These are phyloP conservation scores for Pheosia tremula DNA, from an alignment of 2,888 invertebrate species.

Conservation along the genomic window DNA sequence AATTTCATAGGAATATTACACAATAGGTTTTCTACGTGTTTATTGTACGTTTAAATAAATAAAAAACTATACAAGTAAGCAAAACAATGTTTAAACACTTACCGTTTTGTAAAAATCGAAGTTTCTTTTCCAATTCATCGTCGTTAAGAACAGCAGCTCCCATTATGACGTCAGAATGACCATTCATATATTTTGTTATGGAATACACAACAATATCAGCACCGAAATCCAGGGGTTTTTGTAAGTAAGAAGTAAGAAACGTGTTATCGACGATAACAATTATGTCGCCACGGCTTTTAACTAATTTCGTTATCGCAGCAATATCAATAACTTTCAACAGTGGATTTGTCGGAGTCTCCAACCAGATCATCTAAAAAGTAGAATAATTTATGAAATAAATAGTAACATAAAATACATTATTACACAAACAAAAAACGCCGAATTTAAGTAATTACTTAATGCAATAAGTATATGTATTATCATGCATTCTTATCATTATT, in stretches of 20 bases:
- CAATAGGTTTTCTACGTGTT: too few relatives aligned
- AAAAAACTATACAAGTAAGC: too few relatives aligned
- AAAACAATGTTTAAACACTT: constrained; percentile 15
- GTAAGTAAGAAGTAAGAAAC: constrained; percentile 93
- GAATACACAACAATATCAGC: constrained; percentile 97
- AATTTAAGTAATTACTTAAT: constrained; percentile 15
- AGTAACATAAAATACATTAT: background rate
- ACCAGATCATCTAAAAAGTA: constrained; percentile 91
- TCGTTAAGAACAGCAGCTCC: constrained; percentile 92
- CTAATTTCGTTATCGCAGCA: constrained; percentile 85
- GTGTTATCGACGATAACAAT: constrained; percentile 38
- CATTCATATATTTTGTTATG: constrained; percentile 98
- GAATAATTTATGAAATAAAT: constrained; percentile 7
- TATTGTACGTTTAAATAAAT: too few relatives aligned
- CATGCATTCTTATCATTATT: constrained; percentile 29
- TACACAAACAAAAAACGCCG: background rate
- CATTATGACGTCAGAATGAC: constrained; percentile 99
- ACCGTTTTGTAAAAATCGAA: constrained; percentile 96
- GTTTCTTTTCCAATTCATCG: constrained; percentile 87
- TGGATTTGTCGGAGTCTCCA: constrained; percentile 99
- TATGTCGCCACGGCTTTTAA: constrained; percentile 76
- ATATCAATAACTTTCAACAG: constrained; percentile 95
- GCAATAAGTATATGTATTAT: constrained; percentile 19
- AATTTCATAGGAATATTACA: too few relatives aligned
- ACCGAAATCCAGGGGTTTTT: constrained; percentile 95